A percentile compares a stretch with the other conserved stretches of the same genome.
phyloP scores from a whole-genome alignment of 2,888 invertebrate species.

The Lasioglossum pauxillum region DNA sequence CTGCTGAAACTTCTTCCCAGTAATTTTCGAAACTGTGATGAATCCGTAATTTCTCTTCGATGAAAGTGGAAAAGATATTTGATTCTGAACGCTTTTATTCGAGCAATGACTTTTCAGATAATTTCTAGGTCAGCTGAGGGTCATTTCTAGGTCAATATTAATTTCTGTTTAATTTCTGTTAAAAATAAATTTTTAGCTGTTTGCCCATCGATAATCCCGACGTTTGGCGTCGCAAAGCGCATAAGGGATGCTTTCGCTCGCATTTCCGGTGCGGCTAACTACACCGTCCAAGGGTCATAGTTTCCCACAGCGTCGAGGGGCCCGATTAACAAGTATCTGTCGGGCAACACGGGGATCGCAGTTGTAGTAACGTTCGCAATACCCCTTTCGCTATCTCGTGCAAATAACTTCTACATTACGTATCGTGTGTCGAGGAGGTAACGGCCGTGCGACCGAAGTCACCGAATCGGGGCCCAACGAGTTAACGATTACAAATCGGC shows the following conservation, averaged over 20 bases:
- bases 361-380: slow-evolving; percentile 51
- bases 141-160: neutral
- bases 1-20: neutral
- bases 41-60: neutral
- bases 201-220: neutral
- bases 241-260: neutral
- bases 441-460: slow-evolving; percentile 51
- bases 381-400: slow-evolving; percentile 53
- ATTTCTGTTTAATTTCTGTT: neutral
- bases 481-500: slow-evolving; percentile 83
- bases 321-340: slow-evolving; percentile 26
- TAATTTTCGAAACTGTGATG: neutral
- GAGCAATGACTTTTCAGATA: neutral
- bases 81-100: neutral
- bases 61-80: neutral
- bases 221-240: neutral
- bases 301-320: slow-evolving; percentile 11
- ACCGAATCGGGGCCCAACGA: slow-evolving; percentile 63
- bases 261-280: neutral
- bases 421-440: slow-evolving; percentile 32
- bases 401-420: slow-evolving; percentile 67
- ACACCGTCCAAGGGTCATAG: neutral
- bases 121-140: neutral
- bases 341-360: slow-evolving; percentile 54
- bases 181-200: neutral